Percentiles rank a stretch among this genome's conserved stretches.
Evolutionary conservation across 1,140 invertebrate species (phyloP).

Genomic region (Megalopta genalis): DNA sequence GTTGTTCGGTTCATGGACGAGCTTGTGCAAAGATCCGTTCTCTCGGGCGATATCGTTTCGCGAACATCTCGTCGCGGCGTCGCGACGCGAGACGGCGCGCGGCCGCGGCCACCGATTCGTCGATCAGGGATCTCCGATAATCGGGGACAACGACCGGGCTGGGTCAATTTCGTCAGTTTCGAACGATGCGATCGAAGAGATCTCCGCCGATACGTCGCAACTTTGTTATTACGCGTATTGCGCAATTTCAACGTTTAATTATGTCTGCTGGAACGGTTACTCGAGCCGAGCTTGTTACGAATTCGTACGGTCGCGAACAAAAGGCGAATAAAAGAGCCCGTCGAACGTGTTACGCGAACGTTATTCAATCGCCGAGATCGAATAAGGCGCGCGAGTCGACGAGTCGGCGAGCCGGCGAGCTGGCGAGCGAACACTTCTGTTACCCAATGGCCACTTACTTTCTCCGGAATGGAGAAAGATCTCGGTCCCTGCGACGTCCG

Average conservation of each 20-base stretch:
- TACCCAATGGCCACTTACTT: constrained; percentile 36
- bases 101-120: too few species aligned
- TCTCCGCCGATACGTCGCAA: neutral
- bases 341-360: constrained; percentile 37
- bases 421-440: neutral
- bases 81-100: too few species aligned
- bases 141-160: neutral
- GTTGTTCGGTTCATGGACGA: neutral
- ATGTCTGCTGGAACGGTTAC: neutral
- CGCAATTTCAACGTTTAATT: too few species aligned
- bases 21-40: neutral
- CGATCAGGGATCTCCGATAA: too few species aligned
- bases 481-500: neutral
- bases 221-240: too few species aligned
- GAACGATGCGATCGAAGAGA: neutral
- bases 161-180: neutral
- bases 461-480: constrained; percentile 34
- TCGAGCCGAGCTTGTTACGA: neutral
- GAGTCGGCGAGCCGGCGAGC: neutral
- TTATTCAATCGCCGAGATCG: constrained; percentile 38
- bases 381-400: constrained; percentile 1
- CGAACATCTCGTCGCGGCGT: too few species aligned
- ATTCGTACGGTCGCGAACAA: constrained; percentile 21
- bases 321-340: constrained; percentile 8
- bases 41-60: too few species aligned